Evolutionary conservation across 2,113 vertebrate genomes (phyloP), one percentile per base, ranked within the genome.

Genomic region (Paracyprichromis sp.): DNA sequence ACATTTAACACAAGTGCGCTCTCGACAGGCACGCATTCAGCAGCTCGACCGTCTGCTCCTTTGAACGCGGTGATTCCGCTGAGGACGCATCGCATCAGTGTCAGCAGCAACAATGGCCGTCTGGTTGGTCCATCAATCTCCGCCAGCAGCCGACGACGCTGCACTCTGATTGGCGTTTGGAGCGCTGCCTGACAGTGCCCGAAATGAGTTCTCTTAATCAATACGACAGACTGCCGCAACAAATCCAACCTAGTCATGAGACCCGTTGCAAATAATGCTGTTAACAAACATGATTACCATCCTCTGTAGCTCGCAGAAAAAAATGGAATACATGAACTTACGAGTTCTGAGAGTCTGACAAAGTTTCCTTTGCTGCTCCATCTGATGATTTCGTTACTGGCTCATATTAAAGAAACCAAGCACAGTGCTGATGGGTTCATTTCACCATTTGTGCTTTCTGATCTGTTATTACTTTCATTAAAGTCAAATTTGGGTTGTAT

Each of bases 111-210:
- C 95, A 95, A 96, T 93, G 81, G 90, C 85, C 57, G 92, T 94
- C 94, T 94, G 93, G 88, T 94, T 89, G 94, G 59, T 92, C 93
- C 93, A 95, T 95, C 94, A 96, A 92, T 95, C 95, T 93, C 84
- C 89, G 43, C 73, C 92, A 26, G 86, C 87, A 80, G 89, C 90
- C 52, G 63, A 79, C 90, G 10, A 81, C 9, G 84, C 90, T 86
- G 88, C 76, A 63, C 86, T 93, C 89, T 89, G 92, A 94, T 91
- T 93, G 94, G 93, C 89, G 92, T 91, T 53, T 53, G 76, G 86
- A 63, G 50, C 31, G 17, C 84, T 66, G 88, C 86, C 90, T 82
- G 91, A 83, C 90, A 81, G 85, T 19, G 66, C 13, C 86, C 76
- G 17, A 86, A 90, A 90, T 84, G 63, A 94, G 90, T 90, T 94